phyloP scores from a whole-genome alignment of 2,797 vertebrate genomes.

The Acipenser ruthenus region DNA sequence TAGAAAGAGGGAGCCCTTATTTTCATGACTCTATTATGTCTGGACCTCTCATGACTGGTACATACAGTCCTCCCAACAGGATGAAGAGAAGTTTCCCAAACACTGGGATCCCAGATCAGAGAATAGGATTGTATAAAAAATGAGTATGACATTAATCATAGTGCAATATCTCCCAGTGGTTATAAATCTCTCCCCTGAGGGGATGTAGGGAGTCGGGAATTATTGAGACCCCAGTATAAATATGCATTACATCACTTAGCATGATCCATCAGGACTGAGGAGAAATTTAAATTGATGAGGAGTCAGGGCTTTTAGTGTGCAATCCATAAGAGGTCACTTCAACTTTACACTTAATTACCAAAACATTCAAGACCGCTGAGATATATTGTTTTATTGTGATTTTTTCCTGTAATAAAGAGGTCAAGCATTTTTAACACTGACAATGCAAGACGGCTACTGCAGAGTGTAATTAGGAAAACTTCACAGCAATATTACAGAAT shows the following conservation, averaged over 20 bases:
- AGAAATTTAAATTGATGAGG: constrained; percentile 53
- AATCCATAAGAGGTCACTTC: constrained; percentile 43
- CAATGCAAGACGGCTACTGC: too few relatives aligned
- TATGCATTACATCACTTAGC: constrained; percentile 63
- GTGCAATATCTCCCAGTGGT: constrained; percentile 24
- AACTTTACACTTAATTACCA: constrained; percentile 35
- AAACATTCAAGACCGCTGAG: constrained; percentile 30
- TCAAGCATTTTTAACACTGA: constrained; percentile 7
- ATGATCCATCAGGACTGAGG: constrained; percentile 65
- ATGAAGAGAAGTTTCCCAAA: too few relatives aligned
- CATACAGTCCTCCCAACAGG: too few relatives aligned
- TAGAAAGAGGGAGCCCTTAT: too few relatives aligned
- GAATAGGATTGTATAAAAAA: too few relatives aligned
- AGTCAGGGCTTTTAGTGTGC: constrained; percentile 39
- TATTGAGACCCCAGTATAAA: constrained; percentile 52
- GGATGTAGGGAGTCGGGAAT: constrained; percentile 44
- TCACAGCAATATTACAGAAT: too few relatives aligned
- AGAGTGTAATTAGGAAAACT: too few relatives aligned
- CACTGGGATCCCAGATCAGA: too few relatives aligned
- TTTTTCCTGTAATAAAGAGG: constrained; percentile 27
- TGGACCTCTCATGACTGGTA: too few relatives aligned
- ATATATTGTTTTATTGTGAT: constrained; percentile 32
- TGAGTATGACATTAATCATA: too few relatives aligned
- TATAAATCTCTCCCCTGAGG: constrained; percentile 56
- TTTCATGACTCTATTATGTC: too few relatives aligned